A percentile compares a stretch with the other conserved stretches of the same genome.
Conservation (phyloP, 2,888 invertebrate genomes). For the Timema podura region DNA sequence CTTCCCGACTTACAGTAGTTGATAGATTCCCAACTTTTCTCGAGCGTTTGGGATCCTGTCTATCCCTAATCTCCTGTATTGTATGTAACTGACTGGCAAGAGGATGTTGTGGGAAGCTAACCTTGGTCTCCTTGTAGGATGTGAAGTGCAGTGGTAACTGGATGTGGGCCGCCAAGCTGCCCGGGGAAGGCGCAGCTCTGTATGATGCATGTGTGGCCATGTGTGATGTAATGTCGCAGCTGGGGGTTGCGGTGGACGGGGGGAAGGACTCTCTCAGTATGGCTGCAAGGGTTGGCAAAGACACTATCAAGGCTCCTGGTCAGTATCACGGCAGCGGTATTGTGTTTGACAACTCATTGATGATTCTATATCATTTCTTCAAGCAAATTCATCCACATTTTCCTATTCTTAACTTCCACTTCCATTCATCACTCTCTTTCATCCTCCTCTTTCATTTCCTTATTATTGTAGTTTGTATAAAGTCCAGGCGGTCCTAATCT, state of each 20-base stretch:
- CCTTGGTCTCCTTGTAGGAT: conserved; percentile 56
- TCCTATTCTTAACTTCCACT: too few species aligned
- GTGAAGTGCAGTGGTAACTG: conserved; percentile 99
- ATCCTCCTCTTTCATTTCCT: too few species aligned
- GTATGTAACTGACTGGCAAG: too few species aligned
- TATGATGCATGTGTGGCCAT: conserved; percentile 85
- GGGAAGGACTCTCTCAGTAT: conserved; percentile 97
- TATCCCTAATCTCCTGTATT: too few species aligned
- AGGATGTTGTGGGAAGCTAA: background rate
- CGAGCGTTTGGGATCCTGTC: too few species aligned
- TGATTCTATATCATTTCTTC: too few species aligned
- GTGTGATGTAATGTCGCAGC: conserved; percentile 73
- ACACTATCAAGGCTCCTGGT: conserved; percentile 56
- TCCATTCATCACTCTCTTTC: too few species aligned
- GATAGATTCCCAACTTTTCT: too few species aligned
- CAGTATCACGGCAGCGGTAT: conserved; percentile 16
- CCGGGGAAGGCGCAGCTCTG: conserved; percentile 85
- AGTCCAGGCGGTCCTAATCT: too few species aligned
- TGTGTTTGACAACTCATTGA: too few species aligned
- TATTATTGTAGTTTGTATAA: too few species aligned
- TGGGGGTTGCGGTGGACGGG: conserved; percentile 91
- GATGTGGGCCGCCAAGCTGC: conserved; percentile 99
- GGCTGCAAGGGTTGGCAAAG: conserved; percentile 80
- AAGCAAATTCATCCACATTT: too few species aligned
- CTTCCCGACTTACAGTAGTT: background rate